These are phyloP conservation scores for Toxotes lorentzi DNA, from an alignment of 2,797 vertebrate genomes.

Conservation along the genomic window DNA sequence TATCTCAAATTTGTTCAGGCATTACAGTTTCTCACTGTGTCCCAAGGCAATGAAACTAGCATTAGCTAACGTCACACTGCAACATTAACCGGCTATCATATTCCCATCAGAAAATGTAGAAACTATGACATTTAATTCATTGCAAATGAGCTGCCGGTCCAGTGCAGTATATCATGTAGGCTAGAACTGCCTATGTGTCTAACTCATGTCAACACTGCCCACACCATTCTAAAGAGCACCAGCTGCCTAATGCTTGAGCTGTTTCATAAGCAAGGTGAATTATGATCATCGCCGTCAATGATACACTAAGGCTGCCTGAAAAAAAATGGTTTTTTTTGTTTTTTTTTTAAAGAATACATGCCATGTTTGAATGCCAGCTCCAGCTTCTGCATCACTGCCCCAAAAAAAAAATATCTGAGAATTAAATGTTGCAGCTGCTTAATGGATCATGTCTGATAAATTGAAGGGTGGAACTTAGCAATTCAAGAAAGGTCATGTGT, in stretches of 20 bases:
- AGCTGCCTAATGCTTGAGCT: slow-evolving; percentile 49
- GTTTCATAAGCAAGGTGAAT: slow-evolving; percentile 38
- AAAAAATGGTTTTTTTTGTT: slow-evolving; percentile 14
- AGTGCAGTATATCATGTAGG: slow-evolving; percentile 26
- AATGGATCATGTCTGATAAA: slow-evolving; percentile 68
- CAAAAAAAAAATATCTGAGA: slow-evolving; percentile 37
- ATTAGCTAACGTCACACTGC: slow-evolving; percentile 25
- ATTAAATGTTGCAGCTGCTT: slow-evolving; percentile 53
- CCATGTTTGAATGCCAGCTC: slow-evolving; percentile 49
- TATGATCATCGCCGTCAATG: slow-evolving; percentile 41
- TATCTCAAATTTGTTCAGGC: slow-evolving; percentile 44
- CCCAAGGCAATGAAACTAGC: slow-evolving; percentile 34
- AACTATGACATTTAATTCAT: slow-evolving; percentile 52
- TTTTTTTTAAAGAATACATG: slow-evolving; percentile 25
- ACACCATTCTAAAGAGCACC: slow-evolving; percentile 59
- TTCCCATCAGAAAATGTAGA: slow-evolving; percentile 39
- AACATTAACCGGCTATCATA: slow-evolving; percentile 38
- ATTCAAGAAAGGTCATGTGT: slow-evolving; percentile 56
- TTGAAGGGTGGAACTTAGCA: slow-evolving; percentile 48
- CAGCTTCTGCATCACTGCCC: slow-evolving; percentile 30
- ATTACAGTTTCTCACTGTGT: slow-evolving; percentile 29
- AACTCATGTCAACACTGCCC: slow-evolving; percentile 48
- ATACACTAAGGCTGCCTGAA: slow-evolving; percentile 41
- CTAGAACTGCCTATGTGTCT: slow-evolving; percentile 21
- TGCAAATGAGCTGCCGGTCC: slow-evolving; percentile 35